Evolutionary conservation across 2,797 vertebrate species (phyloP).

Genomic region (Bucorvus abyssinicus): DNA sequence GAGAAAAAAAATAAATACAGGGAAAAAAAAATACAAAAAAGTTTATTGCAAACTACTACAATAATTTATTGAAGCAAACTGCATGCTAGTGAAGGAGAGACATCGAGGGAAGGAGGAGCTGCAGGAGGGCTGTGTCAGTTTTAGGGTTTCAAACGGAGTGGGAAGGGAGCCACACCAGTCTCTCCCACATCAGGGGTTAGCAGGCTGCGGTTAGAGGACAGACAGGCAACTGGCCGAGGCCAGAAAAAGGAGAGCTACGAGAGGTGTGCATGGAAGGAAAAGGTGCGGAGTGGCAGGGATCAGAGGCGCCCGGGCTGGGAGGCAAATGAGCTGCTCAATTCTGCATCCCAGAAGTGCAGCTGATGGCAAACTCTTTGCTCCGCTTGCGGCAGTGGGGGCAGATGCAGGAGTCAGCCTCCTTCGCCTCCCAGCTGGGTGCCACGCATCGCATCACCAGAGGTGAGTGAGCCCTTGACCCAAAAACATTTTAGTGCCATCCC

Average conservation of each 20-base stretch:
- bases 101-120: conserved; percentile 2
- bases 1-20: conserved; percentile 43
- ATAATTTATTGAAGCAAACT: conserved; percentile 74
- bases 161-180: conserved; percentile 2
- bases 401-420: background rate
- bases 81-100: conserved; percentile 65
- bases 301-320: background rate
- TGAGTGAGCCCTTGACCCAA: conserved; percentile 32
- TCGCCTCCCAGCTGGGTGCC: background rate
- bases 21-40: conserved; percentile 61
- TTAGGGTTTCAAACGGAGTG: background rate
- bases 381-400: rapidly evolving
- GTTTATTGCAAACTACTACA: conserved; percentile 72
- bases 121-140: conserved; percentile 44
- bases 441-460: background rate
- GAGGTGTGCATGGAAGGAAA: background rate
- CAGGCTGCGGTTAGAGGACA: conserved; percentile 46
- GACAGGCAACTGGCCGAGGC: conserved; percentile 11
- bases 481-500: conserved; percentile 21
- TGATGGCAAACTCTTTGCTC: background rate
- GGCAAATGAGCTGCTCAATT: background rate
- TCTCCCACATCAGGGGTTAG: conserved; percentile 14
- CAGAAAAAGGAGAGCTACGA: conserved; percentile 15
- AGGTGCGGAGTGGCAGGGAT: background rate
- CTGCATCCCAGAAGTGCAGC: background rate